Base-by-base conservation (phyloP, 2,113 vertebrate species). In the Halichoerus grypus region DNA sequence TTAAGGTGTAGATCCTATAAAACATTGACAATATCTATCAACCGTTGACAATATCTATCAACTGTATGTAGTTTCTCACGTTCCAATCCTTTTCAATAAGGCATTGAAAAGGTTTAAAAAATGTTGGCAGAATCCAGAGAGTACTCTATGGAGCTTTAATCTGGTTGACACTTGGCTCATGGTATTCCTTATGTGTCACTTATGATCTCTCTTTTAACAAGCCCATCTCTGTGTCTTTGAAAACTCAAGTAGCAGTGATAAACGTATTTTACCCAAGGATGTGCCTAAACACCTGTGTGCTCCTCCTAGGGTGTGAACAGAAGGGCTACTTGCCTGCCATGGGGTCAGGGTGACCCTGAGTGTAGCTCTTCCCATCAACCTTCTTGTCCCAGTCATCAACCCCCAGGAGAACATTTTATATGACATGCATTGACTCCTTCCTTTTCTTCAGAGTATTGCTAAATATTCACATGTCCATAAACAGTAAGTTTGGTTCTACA, bases 1-100 rank as follows among this genome's bases (percentile, higher is more conserved):
- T 19, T 49, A 2, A 7, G 19, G 6, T 0, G 3, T 18, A 19
- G 14, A 22, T 5, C 10, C 8, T 21, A 15, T 0, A 26, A 57
- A 55, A 33, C 0, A 0, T 9, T 1, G 33, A 22, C n/a, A 13
- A 3, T 18, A 3, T 53, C 76, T 4, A 6, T 21, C 61, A 49
- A 5, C 61, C 61, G 0, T 12, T 1, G 28, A 14, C 31, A 10
- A 3, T 14, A 3, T 53, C 81, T 18, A 8, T n/a, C n/a, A 36
- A 36, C 18, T 10, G 9, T 53, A 53, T 79, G 12, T n/a, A 0
- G 21, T 49, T 42, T 31, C 77, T 63, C 59, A 16, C 49, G 24
- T 59, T 26, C 8, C 1, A 49, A 0, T 15, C 49, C 61, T 74
- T 77, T 9, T 10, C 46, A 42, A 39, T 57, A 39, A 65, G 24